Evolutionary conservation across 2,797 vertebrate genomes (phyloP), one percentile per base, ranked within the genome.

Genomic region (Chelon auratus): DNA sequence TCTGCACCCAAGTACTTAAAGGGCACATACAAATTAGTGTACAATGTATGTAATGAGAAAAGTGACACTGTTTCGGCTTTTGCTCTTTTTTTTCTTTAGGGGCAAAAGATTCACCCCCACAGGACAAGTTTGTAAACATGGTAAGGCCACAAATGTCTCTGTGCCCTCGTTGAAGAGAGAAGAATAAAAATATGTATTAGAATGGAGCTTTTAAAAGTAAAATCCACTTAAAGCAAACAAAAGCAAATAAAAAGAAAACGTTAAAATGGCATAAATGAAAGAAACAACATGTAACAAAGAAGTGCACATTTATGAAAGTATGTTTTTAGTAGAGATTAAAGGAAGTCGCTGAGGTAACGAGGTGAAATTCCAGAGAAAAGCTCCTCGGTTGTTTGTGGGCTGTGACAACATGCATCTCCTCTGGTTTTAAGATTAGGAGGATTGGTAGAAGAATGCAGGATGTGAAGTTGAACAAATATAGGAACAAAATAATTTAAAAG

Each of bases 41-140:
- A 26, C 3, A n/a, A 7, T n/a, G n/a, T n/a, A 13, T 33, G 18
- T 26, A 22, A 20, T 40, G 9, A 11, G 1, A 0, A 50, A 57
- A 26, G 45, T 37, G 30, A 48, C 37, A 1, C 40, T 9, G 6
- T 47, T 56, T 52, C 11, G 40, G 37, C 5, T 50, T 52, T 51
- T 9, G 47, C 18, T 30, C 0, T 55, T 0, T 15, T 45, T 30
- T 45, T 47, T 62, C 75, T 65, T 20, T 39, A 94, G 93, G 79
- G 26, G 42, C 63, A 14, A 94, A 93, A 84, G 91, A 94, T 57
- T 87, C 77, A 30, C 54, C 80, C 17, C 87, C 91, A 30, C 88
- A 90, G 24, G 91, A 93, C 5, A 93, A 82, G 54, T 92, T 90
- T 67, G 80, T 62, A 11, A 92, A 91, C 69, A 90, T 93, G 93